Conservation (phyloP, 1,140 invertebrate species). For the Cardiocondyla obscurior region DNA sequence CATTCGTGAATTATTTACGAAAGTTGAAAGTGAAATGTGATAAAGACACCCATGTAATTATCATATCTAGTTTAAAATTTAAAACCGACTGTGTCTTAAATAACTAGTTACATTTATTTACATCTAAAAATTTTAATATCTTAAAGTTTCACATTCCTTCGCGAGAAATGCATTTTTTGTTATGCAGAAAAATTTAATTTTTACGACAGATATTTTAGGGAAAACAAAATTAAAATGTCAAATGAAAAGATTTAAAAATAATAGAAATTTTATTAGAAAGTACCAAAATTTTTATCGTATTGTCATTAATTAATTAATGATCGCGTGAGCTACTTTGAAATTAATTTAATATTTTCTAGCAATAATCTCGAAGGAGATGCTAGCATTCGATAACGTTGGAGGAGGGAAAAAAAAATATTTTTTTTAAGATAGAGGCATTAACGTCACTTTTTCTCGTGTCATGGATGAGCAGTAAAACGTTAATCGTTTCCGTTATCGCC, state of each 20-base stretch:
- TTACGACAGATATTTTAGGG: background rate
- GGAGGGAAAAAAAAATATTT: background rate
- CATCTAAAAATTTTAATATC: background rate
- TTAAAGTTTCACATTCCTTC: background rate
- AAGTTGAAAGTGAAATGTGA: background rate
- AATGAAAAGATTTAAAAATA: background rate
- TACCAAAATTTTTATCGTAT: background rate
- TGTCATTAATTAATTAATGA: background rate
- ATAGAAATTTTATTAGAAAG: background rate
- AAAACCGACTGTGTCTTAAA: background rate
- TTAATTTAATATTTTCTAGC: background rate
- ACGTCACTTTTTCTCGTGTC: constrained; percentile 8
- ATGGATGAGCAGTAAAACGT: background rate
- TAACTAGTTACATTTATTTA: constrained; percentile 8
- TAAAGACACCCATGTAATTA: background rate
- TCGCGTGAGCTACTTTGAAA: background rate
- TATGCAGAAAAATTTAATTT: background rate
- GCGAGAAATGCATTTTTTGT: background rate
- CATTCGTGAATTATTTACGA: constrained; percentile 3
- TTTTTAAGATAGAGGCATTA: constrained; percentile 12
- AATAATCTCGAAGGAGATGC: background rate
- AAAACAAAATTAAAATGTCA: background rate
- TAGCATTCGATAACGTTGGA: background rate
- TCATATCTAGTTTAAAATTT: background rate
- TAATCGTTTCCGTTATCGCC: constrained; percentile 42